Conservation (phyloP, 2,797 vertebrate species). For the Mormyrops attenuatus region DNA sequence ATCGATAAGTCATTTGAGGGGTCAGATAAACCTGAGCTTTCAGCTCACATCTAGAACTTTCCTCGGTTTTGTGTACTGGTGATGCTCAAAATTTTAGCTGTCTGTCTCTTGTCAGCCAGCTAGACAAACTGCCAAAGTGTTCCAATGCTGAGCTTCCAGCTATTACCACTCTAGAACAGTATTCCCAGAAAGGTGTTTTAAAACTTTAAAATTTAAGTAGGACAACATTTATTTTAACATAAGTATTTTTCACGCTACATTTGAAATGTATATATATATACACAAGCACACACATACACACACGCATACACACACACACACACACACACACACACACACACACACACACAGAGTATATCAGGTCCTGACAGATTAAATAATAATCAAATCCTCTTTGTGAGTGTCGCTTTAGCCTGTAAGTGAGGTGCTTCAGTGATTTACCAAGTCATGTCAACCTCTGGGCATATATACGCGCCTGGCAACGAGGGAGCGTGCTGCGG, state of each 20-base stretch:
- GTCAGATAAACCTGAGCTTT: not conserved
- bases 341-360: not conserved
- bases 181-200: conserved; percentile 37
- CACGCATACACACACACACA: not conserved
- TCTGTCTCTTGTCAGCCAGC: conserved; percentile 16
- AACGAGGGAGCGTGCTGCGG: not conserved
- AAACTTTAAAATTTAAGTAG: conserved; percentile 1
- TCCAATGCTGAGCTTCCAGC: not conserved
- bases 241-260: not conserved
- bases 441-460: conserved; percentile 26
- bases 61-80: not conserved
- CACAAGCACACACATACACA: not conserved
- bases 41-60: not conserved
- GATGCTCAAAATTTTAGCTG: not conserved
- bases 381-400: conserved; percentile 29
- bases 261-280: not conserved
- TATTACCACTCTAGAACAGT: conserved; percentile 37
- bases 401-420: conserved; percentile 30
- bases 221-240: not conserved
- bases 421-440: conserved; percentile 29
- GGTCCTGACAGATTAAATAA: conserved; percentile 26
- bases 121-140: conserved; percentile 20
- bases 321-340: not conserved
- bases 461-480: conserved; percentile 27
- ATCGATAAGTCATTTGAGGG: conserved; percentile 40